Base-by-base conservation (phyloP, 2,797 vertebrate species). In the Siniperca scherzeri region DNA sequence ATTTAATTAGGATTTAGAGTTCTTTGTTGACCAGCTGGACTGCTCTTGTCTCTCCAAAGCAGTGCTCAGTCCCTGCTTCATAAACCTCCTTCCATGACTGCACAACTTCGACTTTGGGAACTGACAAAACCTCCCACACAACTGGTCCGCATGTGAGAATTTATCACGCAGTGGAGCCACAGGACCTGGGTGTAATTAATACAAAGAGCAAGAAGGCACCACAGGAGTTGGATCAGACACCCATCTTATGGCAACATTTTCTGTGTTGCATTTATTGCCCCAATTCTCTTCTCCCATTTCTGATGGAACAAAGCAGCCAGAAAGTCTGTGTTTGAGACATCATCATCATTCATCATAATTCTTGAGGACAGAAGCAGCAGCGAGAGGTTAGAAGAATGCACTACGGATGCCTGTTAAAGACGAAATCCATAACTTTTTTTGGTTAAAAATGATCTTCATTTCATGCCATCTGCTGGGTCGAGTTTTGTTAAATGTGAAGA, bases 1-100 rank as follows among this genome's bases (percentile, higher is more conserved):
- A 55, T 87, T 81, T 88, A 83, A 74, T 88, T 80, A 87, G 71
- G 48, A 77, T 74, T 70, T 11, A 17, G 33, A 70, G 83, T 55
- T 55, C 11, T 75, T 81, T 44, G 74, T 81, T 79, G 52, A 73
- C 70, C 82, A 77, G 86, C 84, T 81, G 78, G 70, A 65, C 62
- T 38, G 66, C 60, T 75, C 66, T 56, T 67, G 44, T 64, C 44
- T 79, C 67, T 73, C 4, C 8, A 27, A 48, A 62, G 66, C 38
- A 55, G 40, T 33, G 55, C 36, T 56, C 25, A 33, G 11, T 40
- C 56, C 5, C 16, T 59, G 52, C 71, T 80, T 50, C 21, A 56
- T 53, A 10, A 85, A 74, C 59, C 40, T 19, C 30, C 56, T 66
- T 81, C 30, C 9, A 38, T 66, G 68, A 67, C 56, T 69, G 52